A percentile compares a stretch with the other conserved stretches of the same genome.
Evolutionary conservation across 2,888 invertebrate genomes (phyloP).

Genomic region (Pheosia tremula): DNA sequence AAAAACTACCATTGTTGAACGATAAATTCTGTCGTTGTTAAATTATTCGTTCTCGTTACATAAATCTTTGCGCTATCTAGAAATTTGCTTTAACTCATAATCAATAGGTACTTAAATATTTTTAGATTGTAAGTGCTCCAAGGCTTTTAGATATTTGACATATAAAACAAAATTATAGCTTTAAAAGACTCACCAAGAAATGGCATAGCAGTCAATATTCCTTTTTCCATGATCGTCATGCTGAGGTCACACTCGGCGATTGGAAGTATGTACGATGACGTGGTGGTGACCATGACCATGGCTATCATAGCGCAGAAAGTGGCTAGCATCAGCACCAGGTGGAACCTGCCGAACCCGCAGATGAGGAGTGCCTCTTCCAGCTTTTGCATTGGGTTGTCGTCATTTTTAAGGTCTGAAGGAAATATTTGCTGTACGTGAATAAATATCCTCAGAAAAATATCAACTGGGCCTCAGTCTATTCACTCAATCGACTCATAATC

Average conservation of each 20-base stretch:
- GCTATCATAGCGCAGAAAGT: conserved; percentile 50
- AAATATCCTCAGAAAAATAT: no score
- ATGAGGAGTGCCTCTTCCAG: conserved; percentile 55
- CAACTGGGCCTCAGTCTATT: no score
- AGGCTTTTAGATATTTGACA: no score
- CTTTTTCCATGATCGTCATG: conserved; percentile 59
- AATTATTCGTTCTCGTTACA: no score
- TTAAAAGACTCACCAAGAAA: conserved; percentile 51
- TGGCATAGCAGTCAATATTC: conserved; percentile 56
- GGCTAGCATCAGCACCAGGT: conserved; percentile 49
- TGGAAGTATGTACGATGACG: conserved; percentile 58
- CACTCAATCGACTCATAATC: no score
- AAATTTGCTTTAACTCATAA: no score
- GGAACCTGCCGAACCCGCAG: conserved; percentile 59
- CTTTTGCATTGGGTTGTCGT: conserved; percentile 50
- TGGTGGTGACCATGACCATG: conserved; percentile 49
- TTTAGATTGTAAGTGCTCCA: no score
- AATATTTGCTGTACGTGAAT: background rate
- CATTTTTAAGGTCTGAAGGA: conserved; percentile 10
- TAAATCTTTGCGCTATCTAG: no score
- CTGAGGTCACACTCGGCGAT: conserved; percentile 61
- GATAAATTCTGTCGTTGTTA: no score
- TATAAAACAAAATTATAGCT: background rate
- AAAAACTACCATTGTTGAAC: no score
- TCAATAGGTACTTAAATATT: no score